Evolutionary conservation across 2,113 vertebrate species (phyloP).

Genomic region (Dicrurus megarhynchus): DNA sequence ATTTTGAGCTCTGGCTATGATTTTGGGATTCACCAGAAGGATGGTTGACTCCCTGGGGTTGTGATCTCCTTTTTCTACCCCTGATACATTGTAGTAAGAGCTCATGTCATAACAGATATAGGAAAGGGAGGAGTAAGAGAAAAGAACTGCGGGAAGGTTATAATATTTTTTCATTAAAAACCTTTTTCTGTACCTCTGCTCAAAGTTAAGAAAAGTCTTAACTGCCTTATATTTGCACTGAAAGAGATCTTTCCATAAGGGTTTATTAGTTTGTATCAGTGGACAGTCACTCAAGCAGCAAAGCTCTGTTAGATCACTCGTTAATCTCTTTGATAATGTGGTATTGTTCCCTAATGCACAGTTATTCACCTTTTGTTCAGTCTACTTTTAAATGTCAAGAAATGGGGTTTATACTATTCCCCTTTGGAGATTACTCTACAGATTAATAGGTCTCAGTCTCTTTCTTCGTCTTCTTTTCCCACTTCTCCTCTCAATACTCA

Average conservation of each 20-base stretch:
- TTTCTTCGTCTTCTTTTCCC: neutral
- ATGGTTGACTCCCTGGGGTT: neutral
- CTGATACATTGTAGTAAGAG: fast-evolving
- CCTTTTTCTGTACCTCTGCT: neutral
- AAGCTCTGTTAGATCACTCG: neutral
- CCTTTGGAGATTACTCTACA: neutral
- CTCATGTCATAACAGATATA: neutral
- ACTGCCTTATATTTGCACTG: neutral
- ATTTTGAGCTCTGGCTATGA: neutral
- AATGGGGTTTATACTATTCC: neutral
- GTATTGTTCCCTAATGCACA: constrained; percentile 1
- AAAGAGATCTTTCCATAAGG: neutral
- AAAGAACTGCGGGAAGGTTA: neutral
- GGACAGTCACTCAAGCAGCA: neutral
- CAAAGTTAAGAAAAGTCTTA: neutral
- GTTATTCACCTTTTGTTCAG: constrained; percentile 39
- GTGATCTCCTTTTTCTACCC: neutral
- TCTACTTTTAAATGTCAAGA: constrained; percentile 44
- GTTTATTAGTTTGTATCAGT: neutral
- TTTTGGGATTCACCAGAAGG: neutral
- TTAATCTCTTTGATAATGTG: constrained; percentile 25
- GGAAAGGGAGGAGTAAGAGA: neutral
- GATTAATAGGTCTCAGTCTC: constrained; percentile 21
- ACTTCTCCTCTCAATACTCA: neutral
- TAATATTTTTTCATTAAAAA: neutral